A percentile compares a stretch with the other conserved stretches of the same genome.
These are phyloP conservation scores for Tyrannus savana DNA, from an alignment of 2,113 vertebrate genomes.

Conservation along the genomic window DNA sequence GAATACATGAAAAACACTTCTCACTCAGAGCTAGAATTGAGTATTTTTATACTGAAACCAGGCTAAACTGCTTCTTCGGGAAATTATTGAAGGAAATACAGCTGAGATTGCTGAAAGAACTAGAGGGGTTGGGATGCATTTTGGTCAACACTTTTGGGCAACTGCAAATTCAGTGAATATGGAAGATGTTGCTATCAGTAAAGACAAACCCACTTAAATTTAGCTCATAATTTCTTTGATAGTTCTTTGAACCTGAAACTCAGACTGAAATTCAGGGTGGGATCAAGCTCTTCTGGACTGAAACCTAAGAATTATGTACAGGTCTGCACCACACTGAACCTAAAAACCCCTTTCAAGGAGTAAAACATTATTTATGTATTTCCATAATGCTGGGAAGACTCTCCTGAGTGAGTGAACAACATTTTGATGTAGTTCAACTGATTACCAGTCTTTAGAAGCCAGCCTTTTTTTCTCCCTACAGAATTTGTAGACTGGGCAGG, in stretches of 20 bases:
- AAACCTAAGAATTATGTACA: neutral
- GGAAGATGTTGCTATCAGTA: neutral
- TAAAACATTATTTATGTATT: neutral
- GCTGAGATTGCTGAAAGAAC: neutral
- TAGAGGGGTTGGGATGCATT: neutral
- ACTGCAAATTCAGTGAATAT: neutral
- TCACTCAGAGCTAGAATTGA: neutral
- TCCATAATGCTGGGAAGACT: neutral
- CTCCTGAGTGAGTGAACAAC: neutral
- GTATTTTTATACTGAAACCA: slow-evolving; percentile 2
- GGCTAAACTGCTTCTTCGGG: neutral
- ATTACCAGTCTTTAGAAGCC: neutral
- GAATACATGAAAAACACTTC: neutral
- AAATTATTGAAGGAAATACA: neutral
- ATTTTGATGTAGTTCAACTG: neutral
- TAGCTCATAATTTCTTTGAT: neutral
- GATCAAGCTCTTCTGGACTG: neutral
- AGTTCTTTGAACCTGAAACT: neutral
- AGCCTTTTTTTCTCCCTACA: neutral
- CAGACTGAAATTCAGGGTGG: neutral
- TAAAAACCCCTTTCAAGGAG: neutral
- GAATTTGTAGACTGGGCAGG: neutral
- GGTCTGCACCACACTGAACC: neutral
- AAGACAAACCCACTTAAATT: neutral
- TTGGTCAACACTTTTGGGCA: neutral